Evolutionary conservation across 2,888 invertebrate species (phyloP).

Genomic region (Fabriciana adippe): DNA sequence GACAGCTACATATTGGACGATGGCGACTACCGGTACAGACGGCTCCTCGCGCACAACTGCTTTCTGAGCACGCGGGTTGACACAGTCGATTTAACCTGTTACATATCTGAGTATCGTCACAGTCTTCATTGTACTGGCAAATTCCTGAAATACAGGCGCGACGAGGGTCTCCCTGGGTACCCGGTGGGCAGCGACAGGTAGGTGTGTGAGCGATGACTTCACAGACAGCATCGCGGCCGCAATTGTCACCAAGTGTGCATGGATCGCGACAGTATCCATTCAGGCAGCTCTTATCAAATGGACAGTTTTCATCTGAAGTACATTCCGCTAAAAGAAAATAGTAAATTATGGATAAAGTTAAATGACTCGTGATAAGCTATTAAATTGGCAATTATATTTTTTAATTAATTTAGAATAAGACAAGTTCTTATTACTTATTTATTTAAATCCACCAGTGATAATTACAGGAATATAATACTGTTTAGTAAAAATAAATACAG

Average conservation of each 20-base stretch:
- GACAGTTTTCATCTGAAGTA: constrained; percentile 89
- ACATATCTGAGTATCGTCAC: constrained; percentile 91
- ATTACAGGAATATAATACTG: too few species aligned
- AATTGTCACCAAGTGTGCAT: constrained; percentile 86
- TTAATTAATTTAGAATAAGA: too few species aligned
- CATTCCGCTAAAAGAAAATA: constrained; percentile 87
- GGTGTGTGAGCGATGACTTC: constrained; percentile 88
- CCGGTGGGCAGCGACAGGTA: constrained; percentile 91
- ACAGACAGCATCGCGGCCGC: constrained; percentile 91
- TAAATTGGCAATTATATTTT: not conserved
- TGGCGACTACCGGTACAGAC: constrained; percentile 89
- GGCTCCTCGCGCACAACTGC: constrained; percentile 90
- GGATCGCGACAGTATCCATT: constrained; percentile 91
- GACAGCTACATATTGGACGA: constrained; percentile 89
- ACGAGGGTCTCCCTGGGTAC: constrained; percentile 92
- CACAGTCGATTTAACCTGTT: constrained; percentile 92
- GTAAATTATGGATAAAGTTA: not conserved
- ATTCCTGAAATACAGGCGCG: constrained; percentile 91
- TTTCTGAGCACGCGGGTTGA: constrained; percentile 90
- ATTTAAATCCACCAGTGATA: too few species aligned
- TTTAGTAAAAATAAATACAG: too few species aligned
- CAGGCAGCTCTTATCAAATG: constrained; percentile 90
- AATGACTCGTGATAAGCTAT: not conserved
- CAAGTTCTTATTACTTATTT: too few species aligned
- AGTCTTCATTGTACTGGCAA: constrained; percentile 95